These are phyloP conservation scores for Syndactyla subalaris DNA, from an alignment of 2,797 vertebrate genomes.

Conservation along the genomic window DNA sequence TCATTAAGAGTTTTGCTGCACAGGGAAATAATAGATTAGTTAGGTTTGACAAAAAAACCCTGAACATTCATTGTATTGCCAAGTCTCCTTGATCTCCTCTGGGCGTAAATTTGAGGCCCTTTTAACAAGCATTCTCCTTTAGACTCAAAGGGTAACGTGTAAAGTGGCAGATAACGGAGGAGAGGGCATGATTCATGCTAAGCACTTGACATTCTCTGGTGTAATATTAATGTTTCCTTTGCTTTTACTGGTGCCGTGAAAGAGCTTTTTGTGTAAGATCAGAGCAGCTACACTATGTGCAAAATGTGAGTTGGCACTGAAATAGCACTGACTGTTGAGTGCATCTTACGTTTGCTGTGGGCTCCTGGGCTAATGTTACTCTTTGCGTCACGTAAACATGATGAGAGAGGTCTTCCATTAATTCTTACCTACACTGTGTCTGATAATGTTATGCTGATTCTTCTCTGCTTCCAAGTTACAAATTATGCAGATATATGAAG, in stretches of 20 bases:
- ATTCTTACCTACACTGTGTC: not conserved
- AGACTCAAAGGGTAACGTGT: constrained; percentile 17
- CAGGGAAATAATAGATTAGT: constrained; percentile 62
- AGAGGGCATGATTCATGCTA: not conserved
- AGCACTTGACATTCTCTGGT: constrained; percentile 2
- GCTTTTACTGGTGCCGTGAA: not conserved
- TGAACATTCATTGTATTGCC: constrained; percentile 52
- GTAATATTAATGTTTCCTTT: not conserved
- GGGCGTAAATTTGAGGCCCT: constrained; percentile 53
- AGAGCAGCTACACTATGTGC: not conserved
- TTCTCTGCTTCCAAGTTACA: not conserved
- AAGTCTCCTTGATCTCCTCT: constrained; percentile 67
- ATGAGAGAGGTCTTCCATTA: not conserved
- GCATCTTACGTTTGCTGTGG: not conserved
- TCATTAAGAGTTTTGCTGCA: constrained; percentile 53
- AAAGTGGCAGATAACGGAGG: not conserved
- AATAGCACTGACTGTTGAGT: not conserved
- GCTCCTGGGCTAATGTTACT: not conserved
- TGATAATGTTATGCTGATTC: not conserved
- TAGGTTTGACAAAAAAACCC: constrained; percentile 59
- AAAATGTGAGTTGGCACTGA: not conserved
- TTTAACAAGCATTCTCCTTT: constrained; percentile 55
- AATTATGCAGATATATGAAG: not conserved
- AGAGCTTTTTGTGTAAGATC: not conserved
- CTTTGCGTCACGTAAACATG: not conserved